Conservation (phyloP, 2,797 vertebrate species). For the Sebastes alutus region DNA sequence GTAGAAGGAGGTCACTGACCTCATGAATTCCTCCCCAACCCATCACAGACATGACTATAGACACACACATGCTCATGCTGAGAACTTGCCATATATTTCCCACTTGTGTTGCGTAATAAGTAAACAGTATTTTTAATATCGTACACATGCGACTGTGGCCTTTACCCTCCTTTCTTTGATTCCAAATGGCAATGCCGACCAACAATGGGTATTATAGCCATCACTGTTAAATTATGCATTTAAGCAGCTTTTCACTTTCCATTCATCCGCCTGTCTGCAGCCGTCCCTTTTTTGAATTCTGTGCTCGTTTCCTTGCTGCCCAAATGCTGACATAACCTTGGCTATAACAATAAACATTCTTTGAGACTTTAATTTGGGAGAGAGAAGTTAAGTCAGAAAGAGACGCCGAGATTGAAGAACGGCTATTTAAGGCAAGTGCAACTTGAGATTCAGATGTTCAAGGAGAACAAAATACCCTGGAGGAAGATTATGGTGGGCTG, state of each 20-base stretch:
- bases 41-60: background rate
- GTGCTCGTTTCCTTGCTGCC: background rate
- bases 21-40: background rate
- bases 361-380: constrained; percentile 64
- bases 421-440: constrained; percentile 74
- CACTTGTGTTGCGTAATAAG: background rate
- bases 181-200: background rate
- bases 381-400: constrained; percentile 58
- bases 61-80: background rate
- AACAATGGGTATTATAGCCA: background rate
- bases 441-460: constrained; percentile 75
- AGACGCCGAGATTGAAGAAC: constrained; percentile 61
- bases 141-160: background rate
- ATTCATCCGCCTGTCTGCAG: background rate
- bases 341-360: constrained; percentile 66
- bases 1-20: constrained; percentile 25
- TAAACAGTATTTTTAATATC: background rate
- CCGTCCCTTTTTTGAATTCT: background rate
- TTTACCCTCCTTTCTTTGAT: background rate
- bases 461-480: constrained; percentile 64
- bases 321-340: constrained; percentile 56
- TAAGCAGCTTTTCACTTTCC: constrained; percentile 15
- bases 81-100: background rate
- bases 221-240: constrained; percentile 20
- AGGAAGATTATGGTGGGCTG: constrained; percentile 49